Base-by-base conservation (phyloP, 2,113 vertebrate species). In the Dunckerocampus dactyliophorus region DNA sequence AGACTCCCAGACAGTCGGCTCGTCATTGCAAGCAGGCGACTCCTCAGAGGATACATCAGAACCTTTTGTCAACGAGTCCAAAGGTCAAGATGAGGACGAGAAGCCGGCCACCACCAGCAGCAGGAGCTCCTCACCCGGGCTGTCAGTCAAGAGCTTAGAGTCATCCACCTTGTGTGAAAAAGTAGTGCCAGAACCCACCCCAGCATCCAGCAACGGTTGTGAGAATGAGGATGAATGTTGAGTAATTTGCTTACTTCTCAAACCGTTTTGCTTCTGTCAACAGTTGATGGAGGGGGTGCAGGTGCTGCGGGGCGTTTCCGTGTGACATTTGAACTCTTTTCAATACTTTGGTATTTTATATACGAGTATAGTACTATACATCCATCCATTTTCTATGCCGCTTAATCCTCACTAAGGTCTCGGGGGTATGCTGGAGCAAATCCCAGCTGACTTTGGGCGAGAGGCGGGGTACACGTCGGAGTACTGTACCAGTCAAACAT, bases 1-100 rank as follows among this genome's bases (percentile, higher is more conserved):
- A 65, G 71, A 75, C 1, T 75, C 79, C 0, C 80, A 82, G 49
- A 21, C 42, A 5, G 31, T 11, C 0, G 57, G 51, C 39, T 14
- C 56, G 0, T 13, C 63, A 0, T 3, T 54, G 2, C 20, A 50
- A 20, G 58, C 12, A 3, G 69, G 75, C 4, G 66, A 81, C 47
- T 62, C 73, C 9, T 39, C 63, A 0, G 31, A 69, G 0, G 79
- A 62, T 48, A 22, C 62, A 8, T 57, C 84, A 24, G 52, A 47
- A 52, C 50, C 62, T 1, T 6, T 17, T 50, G 51, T 52, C 17
- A 17, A 24, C 21, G 0, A 0, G 0, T 2, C 74, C 3, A 0
- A 45, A 46, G 47, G 53, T 54, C 65, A 47, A 13, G 58, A 67
- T 0, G 54, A 59, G 21, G 57, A 45, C 2, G 31, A 9, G 17